Base-by-base conservation (phyloP, 1,140 invertebrate genomes). In the Zophobas morio region DNA sequence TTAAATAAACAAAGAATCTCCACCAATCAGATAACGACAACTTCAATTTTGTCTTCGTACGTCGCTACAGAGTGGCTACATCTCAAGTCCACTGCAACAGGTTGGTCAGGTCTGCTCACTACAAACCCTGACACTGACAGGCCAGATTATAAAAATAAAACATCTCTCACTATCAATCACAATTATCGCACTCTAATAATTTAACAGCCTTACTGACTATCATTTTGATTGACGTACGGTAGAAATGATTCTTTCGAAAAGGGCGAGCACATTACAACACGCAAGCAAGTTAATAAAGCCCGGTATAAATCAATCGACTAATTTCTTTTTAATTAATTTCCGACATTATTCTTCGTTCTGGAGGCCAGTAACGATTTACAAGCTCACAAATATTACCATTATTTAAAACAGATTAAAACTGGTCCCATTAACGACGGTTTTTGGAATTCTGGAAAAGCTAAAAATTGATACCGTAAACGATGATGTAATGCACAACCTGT, bases 141-240 rank as follows among this genome's bases (percentile, higher is more conserved):
- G 37, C 6, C 56, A 60, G 37, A 60, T 35, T 37, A 46, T 6
- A 39, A 60, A 60, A 60, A 60, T 6, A 60, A 4, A 8, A 39
- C 35, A 35, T 36, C n/a, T 60, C 56, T 32, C 36, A 39, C 36
- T 60, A 35, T 37, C 56, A 36, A 36, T 35, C 36, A 39, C 56
- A 60, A 60, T 42, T 42, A 66, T 66, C 6, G 39, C 60, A 66
- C 37, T 37, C n/a, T 42, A 66, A 66, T 40, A 66, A 8, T 42
- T 46, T n/a, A 42, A 40, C 60, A 51, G 20, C 42, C 3, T 46
- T 46, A 46, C 3, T 37, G 6, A 3, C 56, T 40, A 66, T 66
- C 60, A 66, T 20, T 66, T 66, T 40, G 39, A 66, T 40, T 66
- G 60, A 66, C 39, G 60, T n/a, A 66, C 39, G 60, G 37, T 33